Evolutionary conservation across 2,797 vertebrate species (phyloP), one percentile per base, ranked within the genome.

Genomic region (Intellagama lesueurii): DNA sequence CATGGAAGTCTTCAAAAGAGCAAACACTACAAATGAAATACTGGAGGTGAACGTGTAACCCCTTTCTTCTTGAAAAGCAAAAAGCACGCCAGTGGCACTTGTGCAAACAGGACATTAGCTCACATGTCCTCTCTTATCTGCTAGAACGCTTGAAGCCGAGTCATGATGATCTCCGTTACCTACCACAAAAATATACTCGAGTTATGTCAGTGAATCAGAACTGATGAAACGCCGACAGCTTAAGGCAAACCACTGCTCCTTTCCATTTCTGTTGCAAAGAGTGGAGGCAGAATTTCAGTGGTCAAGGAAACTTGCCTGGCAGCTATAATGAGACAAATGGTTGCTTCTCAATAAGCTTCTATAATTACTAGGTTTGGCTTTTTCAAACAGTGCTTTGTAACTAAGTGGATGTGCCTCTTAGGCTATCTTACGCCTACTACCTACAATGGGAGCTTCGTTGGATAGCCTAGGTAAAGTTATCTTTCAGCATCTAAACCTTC

Each of bases 341-440:
- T 52, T 81, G 1, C 81, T 91, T 92, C 16, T 9, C 77, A 60
- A 91, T 19, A 32, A 88, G n/a, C 7, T 11, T 83, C 1, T 22
- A 24, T 0, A 87, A 52, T 66, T 80, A 35, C 12, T 78, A 76
- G 83, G 64, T 35, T 89, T 87, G 40, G 85, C 68, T 70, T 70
- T 85, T 81, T 7, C 7, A 85, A 47, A 17, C 72, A 44, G 9
- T 86, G 47, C 1, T 9, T 6, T 91, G 56, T 52, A 76, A 47
- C 44, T 91, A 66, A 4, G n/a, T 30, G 0, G 0, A 0, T 91
- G n/a, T 72, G 85, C 32, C 85, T 85, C 12, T 81, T 88, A 90
- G 87, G 75, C 66, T 81, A 85, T 85, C 26, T 86, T 84, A 5
- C 70, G 83, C 84, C 79, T 86, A 35, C 16, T 84, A 28, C 19